These are phyloP conservation scores for Molorchus minor DNA, from an alignment of 2,888 invertebrate genomes.

Conservation along the genomic window DNA sequence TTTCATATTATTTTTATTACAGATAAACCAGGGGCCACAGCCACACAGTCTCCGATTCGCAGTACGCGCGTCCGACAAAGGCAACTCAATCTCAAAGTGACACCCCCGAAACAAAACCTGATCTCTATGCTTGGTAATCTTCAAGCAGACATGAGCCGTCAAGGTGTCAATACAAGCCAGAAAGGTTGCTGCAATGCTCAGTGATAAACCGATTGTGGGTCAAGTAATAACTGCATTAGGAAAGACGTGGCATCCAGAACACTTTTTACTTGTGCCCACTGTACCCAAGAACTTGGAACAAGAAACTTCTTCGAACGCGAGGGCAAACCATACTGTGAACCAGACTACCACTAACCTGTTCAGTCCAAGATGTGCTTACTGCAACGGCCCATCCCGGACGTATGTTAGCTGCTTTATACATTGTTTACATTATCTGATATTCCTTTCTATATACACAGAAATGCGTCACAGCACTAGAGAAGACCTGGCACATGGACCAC, in stretches of 20 bases:
- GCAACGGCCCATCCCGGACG: slow-evolving; percentile 98
- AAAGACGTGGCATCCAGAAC: slow-evolving; percentile 99
- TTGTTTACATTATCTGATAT: neutral
- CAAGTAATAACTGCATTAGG: slow-evolving; percentile 98
- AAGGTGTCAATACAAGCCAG: slow-evolving; percentile 98
- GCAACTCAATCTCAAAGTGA: slow-evolving; percentile 62
- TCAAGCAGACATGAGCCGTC: slow-evolving; percentile 97
- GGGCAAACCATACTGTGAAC: slow-evolving; percentile 96
- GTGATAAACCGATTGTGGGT: slow-evolving; percentile 98
- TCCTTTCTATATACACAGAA: slow-evolving; percentile 73
- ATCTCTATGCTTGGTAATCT: slow-evolving; percentile 90
- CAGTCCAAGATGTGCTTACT: slow-evolving; percentile 98
- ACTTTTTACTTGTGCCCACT: slow-evolving; percentile 97
- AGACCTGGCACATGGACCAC: slow-evolving; percentile 99
- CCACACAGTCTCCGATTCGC: slow-evolving; percentile 74
- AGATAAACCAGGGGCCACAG: slow-evolving; percentile 73
- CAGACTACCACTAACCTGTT: slow-evolving; percentile 98
- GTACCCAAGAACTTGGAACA: slow-evolving; percentile 95
- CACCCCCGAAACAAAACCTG: slow-evolving; percentile 64
- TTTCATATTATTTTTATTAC: slow-evolving; percentile 45
- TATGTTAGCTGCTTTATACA: slow-evolving; percentile 60
- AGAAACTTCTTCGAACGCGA: slow-evolving; percentile 99
- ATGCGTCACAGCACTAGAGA: slow-evolving; percentile 97
- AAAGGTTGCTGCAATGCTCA: slow-evolving; percentile 99
- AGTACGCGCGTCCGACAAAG: slow-evolving; percentile 74